Conservation (phyloP, 2,888 invertebrate species). For the Lasioglossum marginatum region DNA sequence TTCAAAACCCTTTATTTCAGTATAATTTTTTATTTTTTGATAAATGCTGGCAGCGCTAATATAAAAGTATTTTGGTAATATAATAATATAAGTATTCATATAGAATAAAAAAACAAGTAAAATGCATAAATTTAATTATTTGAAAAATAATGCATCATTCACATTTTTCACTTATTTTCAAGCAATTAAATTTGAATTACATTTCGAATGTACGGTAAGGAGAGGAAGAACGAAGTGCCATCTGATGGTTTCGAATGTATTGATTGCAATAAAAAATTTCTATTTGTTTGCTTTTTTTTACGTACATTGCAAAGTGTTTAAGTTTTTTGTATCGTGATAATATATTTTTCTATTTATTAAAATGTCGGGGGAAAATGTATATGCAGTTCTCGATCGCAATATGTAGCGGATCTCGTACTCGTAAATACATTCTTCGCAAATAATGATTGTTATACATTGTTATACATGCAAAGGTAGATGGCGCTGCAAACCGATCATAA, state of each 20-base stretch:
- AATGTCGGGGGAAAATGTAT: not conserved
- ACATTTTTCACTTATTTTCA: not conserved
- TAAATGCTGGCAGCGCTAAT: not conserved
- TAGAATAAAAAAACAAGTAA: not conserved
- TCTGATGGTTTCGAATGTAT: not conserved
- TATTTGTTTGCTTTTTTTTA: not conserved
- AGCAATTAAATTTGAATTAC: not conserved
- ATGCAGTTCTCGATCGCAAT: not conserved
- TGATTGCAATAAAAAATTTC: not conserved
- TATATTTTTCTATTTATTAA: not conserved
- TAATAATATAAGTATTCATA: slow-evolving; percentile 5
- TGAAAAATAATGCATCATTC: slow-evolving; percentile 1
- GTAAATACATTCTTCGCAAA: not conserved
- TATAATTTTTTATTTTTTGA: not conserved
- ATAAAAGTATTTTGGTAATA: not conserved
- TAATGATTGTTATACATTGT: not conserved
- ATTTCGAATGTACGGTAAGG: not conserved
- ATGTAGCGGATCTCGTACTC: not conserved
- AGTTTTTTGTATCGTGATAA: not conserved
- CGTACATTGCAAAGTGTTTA: not conserved
- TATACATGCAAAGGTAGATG: not conserved
- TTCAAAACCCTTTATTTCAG: slow-evolving; percentile 1
- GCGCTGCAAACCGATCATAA: not conserved
- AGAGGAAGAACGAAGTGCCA: not conserved
- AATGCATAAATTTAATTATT: slow-evolving; percentile 8